Base-by-base conservation (phyloP, 1,140 invertebrate genomes). In the Pararge aegeria region DNA sequence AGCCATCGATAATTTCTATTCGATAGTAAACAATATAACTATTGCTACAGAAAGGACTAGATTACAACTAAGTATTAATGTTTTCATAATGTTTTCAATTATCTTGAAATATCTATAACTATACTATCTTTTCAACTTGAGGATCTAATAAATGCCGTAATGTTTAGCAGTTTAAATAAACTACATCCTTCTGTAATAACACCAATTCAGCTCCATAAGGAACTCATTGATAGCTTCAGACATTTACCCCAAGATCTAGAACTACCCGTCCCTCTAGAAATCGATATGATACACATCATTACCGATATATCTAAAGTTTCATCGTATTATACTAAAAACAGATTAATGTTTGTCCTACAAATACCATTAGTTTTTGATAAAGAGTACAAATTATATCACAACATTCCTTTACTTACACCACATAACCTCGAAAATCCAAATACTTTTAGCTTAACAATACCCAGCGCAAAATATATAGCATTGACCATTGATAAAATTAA, bases 401-500 rank as follows among this genome's bases (percentile, higher is more conserved):
- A 20, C 21, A 55, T 75, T 40, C 42, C 70, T 7, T 51, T 70
- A 21, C 70, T 68, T n/a, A 64, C 55, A 3, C 64, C 67, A 0
- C 56, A 72, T 64, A 53, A 61, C 40, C 46, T 7, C 30, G 5
- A 12, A 5, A 61, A 68, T 5, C 64, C 62, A 4, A 19, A 68
- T 2, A 58, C 30, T 15, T 71, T 64, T 53, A 64, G 40, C 29
- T 57, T 62, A 7, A 57, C 73, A 10, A 65, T 66, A 24, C 67
- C 73, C 40, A 68, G 34, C 5, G 48, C 7, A 53, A 75, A 69
- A 18, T 71, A 67, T 49, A 59, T 64, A 19, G 65, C 62, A 55
- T 59, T 75, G 57, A 75, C 69, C 52, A 75, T 61, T n/a, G 66
- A 75, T n/a, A n/a, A n/a, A n/a, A 21, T 38, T 2, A 24, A 69